These are phyloP conservation scores for Fringilla coelebs DNA, from an alignment of 2,797 vertebrate genomes.

Conservation along the genomic window DNA sequence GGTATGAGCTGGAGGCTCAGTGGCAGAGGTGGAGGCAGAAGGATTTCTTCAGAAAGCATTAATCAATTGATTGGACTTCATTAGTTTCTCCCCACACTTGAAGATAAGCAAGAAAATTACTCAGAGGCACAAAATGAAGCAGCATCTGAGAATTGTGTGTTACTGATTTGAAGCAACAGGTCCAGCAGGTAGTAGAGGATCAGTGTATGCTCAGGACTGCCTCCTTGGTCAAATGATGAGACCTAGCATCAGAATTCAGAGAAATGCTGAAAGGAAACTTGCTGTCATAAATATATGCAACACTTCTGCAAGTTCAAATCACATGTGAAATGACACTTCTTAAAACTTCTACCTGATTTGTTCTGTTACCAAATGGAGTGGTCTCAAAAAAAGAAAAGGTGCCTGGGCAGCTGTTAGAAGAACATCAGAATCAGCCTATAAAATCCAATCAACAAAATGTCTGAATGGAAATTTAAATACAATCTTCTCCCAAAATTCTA, in stretches of 20 bases:
- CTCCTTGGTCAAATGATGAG: not conserved
- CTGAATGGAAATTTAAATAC: not conserved
- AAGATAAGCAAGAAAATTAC: not conserved
- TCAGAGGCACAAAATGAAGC: not conserved
- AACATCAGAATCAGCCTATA: not conserved
- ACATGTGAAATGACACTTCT: fast-evolving
- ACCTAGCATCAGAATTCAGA: not conserved
- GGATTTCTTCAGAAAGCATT: not conserved
- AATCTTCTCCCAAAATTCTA: not conserved
- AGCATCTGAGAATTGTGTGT: not conserved
- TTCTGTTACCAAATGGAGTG: not conserved
- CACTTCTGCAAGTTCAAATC: not conserved
- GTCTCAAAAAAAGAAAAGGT: not conserved
- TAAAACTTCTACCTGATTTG: not conserved
- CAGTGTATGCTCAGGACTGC: not conserved
- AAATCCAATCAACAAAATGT: not conserved
- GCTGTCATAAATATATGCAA: not conserved
- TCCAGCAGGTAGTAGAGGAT: not conserved
- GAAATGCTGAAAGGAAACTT: not conserved
- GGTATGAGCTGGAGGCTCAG: not conserved
- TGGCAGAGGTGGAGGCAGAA: not conserved
- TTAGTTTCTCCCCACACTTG: not conserved
- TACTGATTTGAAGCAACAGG: not conserved
- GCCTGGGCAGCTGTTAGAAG: not conserved
- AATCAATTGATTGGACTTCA: not conserved